Evolutionary conservation across 2,888 invertebrate species (phyloP), one percentile per base, ranked within the genome.

Genomic region (Melanostoma scalare): DNA sequence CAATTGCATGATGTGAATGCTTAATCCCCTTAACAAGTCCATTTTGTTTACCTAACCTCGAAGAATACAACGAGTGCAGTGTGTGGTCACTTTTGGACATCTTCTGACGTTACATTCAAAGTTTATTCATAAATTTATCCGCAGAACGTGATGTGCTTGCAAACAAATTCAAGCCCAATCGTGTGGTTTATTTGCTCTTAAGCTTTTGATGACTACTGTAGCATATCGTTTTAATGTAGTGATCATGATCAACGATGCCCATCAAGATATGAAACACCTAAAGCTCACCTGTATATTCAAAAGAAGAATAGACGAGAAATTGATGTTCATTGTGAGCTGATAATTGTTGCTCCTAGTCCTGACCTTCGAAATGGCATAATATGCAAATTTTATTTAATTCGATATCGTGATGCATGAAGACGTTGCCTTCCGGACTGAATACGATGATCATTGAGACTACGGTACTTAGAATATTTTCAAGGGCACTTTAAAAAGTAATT

Each of bases 1-100:
- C 6, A 30, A 30, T 0, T 67, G 31, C 71, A 67, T 55, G 71
- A 20, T 3, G 20, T 71, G 80, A 75, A 76, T 81, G 40, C 44
- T 20, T 72, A 81, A 36, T 72, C 60, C 3, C 36, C 6, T 20
- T 20, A 68, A 38, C 10, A 5, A 36, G 48, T 40, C 40, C 10
- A 60, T 44, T 58, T 35, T 6, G 44, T 73, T 77, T 68, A 40
- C 72, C 63, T 50, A 73, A 63, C 68, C 52, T 76, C 38, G 72
- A 20, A 20, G 20, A 20, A 20, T 6, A n/a, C 60, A 8, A 2
- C n/a, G 33, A 8, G 38, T 52, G 9, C 38, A 42, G 31, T 67
- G 76, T 81, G 81, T 82, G 77, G 72, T 63, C 68, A 82, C 52
- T 75, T 67, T 75, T 80, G 80, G 80, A 75, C 80, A 80, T 75